These are phyloP conservation scores for Manduca sexta DNA, from an alignment of 1,140 invertebrate species.

Conservation along the genomic window DNA sequence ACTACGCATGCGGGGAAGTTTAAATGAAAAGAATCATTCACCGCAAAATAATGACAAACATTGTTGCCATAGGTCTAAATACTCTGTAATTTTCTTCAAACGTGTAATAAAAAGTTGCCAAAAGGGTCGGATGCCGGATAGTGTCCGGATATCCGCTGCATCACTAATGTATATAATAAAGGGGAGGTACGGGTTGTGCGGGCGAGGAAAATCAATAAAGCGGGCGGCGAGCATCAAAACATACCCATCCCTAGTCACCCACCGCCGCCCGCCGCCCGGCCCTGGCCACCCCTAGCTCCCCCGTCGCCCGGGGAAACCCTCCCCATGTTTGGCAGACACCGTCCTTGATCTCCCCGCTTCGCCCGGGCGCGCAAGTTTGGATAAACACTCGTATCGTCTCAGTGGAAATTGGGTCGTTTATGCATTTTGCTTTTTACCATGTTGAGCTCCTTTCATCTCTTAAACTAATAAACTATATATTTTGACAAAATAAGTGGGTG, in stretches of 20 bases:
- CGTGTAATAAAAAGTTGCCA: background rate
- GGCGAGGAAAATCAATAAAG: slow-evolving; percentile 67
- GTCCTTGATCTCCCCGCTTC: slow-evolving; percentile 68
- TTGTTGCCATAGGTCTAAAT: no score
- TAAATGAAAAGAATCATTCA: no score
- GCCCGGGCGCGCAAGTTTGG: slow-evolving; percentile 56
- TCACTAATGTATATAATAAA: slow-evolving; percentile 55
- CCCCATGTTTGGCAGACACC: slow-evolving; percentile 69
- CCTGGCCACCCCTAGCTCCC: slow-evolving; percentile 6
- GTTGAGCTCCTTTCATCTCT: slow-evolving; percentile 14
- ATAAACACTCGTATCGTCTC: slow-evolving; percentile 65
- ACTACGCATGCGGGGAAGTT: no score
- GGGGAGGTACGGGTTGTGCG: slow-evolving; percentile 40
- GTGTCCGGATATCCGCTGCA: slow-evolving; percentile 5
- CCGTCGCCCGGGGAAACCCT: slow-evolving; percentile 67
- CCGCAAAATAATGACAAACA: no score
- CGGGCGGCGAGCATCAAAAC: slow-evolving; percentile 67
- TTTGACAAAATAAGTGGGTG: slow-evolving; percentile 3
- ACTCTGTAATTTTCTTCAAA: no score
- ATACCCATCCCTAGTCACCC: slow-evolving; percentile 37
- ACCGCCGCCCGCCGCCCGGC: slow-evolving; percentile 14
- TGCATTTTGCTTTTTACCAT: slow-evolving; percentile 40
- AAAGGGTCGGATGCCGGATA: slow-evolving; percentile 2
- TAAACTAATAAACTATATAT: slow-evolving; percentile 13
- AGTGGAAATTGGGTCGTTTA: slow-evolving; percentile 63